Evolutionary conservation across 1,140 invertebrate species (phyloP).

Genomic region (Cephus cinctus): DNA sequence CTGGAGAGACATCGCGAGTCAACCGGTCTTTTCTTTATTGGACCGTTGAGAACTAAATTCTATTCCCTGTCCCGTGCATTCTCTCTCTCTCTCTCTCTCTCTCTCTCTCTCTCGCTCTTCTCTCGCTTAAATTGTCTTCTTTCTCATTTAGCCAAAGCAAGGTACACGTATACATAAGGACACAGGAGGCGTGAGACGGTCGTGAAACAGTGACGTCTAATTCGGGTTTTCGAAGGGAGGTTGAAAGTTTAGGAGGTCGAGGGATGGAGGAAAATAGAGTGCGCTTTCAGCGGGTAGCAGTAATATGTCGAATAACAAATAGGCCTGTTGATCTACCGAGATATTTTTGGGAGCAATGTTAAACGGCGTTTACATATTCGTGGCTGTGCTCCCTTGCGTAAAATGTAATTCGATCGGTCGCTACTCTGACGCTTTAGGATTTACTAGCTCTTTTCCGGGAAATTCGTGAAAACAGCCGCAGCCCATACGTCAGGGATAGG

Average conservation of each 20-base stretch:
- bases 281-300: neutral
- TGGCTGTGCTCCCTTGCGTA: slow-evolving; percentile 8
- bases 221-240: too few species aligned
- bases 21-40: slow-evolving; percentile 54
- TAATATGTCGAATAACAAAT: slow-evolving; percentile 14
- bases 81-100: too few species aligned
- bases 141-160: too few species aligned
- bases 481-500: slow-evolving; percentile 20
- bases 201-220: neutral
- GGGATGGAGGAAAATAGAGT: too few species aligned
- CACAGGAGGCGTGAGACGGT: neutral
- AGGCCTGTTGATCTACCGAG: slow-evolving; percentile 14
- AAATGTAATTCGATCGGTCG: slow-evolving; percentile 27
- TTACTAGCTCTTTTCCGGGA: slow-evolving; percentile 20
- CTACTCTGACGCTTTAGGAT: slow-evolving; percentile 9
- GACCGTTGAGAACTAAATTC: slow-evolving; percentile 52
- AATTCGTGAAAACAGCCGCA: slow-evolving; percentile 22
- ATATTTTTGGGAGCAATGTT: slow-evolving; percentile 17
- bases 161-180: too few species aligned
- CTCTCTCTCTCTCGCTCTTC: too few species aligned
- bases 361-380: slow-evolving; percentile 13
- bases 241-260: too few species aligned
- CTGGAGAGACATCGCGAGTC: slow-evolving; percentile 46
- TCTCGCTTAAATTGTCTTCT: too few species aligned
- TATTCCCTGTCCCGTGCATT: too few species aligned